These are phyloP conservation scores for Nasonia giraulti DNA, from an alignment of 1,140 invertebrate genomes.

Conservation along the genomic window DNA sequence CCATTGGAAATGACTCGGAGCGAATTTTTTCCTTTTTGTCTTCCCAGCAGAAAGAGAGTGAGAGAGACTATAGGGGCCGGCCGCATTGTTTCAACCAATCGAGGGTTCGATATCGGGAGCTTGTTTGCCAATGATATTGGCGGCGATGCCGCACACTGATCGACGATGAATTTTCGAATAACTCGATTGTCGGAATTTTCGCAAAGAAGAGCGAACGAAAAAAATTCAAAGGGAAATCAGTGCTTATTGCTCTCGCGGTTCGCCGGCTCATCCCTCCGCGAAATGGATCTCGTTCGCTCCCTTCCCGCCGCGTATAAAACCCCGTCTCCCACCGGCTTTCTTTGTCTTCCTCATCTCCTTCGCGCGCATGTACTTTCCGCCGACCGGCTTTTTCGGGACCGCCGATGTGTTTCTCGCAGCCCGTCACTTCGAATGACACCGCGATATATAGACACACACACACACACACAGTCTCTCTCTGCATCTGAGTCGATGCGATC, in stretches of 20 bases:
- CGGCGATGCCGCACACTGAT: too few relatives aligned
- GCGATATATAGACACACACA: constrained; percentile 29
- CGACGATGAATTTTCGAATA: background rate
- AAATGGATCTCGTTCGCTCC: constrained; percentile 58
- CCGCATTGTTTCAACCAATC: too few relatives aligned
- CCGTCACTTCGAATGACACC: constrained; percentile 50
- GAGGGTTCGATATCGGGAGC: too few relatives aligned
- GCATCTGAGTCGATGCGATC: constrained; percentile 43
- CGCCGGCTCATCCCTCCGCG: constrained; percentile 59
- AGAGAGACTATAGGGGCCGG: too few relatives aligned
- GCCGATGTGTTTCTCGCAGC: constrained; percentile 12
- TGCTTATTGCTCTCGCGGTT: constrained; percentile 63
- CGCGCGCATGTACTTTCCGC: background rate
- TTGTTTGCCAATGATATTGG: too few relatives aligned
- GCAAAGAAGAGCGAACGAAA: background rate
- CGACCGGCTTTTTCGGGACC: background rate
- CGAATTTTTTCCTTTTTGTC: background rate
- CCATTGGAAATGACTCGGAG: constrained; percentile 36
- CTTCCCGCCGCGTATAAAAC: constrained; percentile 46
- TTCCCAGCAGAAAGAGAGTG: background rate
- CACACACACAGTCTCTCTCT: background rate
- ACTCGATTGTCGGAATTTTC: background rate
- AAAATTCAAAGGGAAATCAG: constrained; percentile 62
- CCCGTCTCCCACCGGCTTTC: background rate
- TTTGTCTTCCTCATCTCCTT: constrained; percentile 20